Evolutionary conservation across 2,113 vertebrate species (phyloP).

Genomic region (Pangasianodon gigas): DNA sequence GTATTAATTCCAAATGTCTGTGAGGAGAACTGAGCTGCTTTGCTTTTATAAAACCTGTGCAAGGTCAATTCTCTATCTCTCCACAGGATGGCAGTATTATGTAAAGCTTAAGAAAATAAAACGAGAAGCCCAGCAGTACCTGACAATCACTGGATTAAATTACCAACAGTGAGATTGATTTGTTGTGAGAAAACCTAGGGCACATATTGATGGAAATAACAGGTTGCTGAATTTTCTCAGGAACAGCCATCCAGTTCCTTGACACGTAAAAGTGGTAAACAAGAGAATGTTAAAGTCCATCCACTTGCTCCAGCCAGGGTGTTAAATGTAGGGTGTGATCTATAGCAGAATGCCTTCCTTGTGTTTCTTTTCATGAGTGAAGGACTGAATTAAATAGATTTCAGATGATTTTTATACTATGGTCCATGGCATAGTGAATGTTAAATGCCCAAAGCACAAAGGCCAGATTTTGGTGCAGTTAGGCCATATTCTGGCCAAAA

Average conservation of each 20-base stretch:
- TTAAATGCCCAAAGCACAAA: too few species aligned
- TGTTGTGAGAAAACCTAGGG: not conserved
- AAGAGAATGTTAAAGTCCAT: too few species aligned
- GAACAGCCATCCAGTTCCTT: not conserved
- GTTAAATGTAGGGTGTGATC: too few species aligned
- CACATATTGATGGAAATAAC: not conserved
- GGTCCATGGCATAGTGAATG: too few species aligned
- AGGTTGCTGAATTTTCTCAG: not conserved
- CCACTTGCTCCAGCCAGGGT: too few species aligned
- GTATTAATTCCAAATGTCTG: not conserved
- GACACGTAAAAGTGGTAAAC: too few species aligned
- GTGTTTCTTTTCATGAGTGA: too few species aligned
- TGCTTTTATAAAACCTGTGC: not conserved
- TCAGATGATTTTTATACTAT: too few species aligned
- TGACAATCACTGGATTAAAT: not conserved
- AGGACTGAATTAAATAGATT: too few species aligned
- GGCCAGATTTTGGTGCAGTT: too few species aligned
- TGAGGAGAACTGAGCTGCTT: not conserved
- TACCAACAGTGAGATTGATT: not conserved
- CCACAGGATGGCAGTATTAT: conserved; percentile 7
- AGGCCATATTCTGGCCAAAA: too few species aligned
- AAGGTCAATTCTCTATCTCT: not conserved
- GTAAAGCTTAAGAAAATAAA: not conserved
- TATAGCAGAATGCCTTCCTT: too few species aligned
- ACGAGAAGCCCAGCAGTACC: not conserved